Evolutionary conservation across 2,797 vertebrate species (phyloP).

Genomic region (Trachops cirrhosus): DNA sequence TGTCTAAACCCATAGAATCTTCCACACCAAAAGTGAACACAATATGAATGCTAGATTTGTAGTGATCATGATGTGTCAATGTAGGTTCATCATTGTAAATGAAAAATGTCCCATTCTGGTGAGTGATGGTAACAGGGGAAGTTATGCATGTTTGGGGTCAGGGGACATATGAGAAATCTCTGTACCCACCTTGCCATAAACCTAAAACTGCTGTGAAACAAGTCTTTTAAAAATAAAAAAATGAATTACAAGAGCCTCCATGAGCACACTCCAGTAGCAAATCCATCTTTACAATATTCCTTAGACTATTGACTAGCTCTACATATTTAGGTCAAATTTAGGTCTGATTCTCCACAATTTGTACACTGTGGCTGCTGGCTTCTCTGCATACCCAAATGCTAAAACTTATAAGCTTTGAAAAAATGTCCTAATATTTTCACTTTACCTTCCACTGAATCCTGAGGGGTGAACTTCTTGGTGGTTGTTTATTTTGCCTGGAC

Average conservation of each 20-base stretch:
- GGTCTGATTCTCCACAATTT: not conserved
- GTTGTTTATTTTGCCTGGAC: slow-evolving; percentile 25
- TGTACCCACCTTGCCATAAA: not conserved
- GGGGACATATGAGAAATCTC: not conserved
- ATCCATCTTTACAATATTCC: not conserved
- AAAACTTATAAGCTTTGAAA: not conserved
- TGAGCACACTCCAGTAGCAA: not conserved
- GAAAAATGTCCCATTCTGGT: not conserved
- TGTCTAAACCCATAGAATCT: not conserved
- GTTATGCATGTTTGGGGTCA: not conserved
- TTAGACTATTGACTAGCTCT: not conserved
- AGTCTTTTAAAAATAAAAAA: not conserved
- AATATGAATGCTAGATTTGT: not conserved
- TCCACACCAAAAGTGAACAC: not conserved
- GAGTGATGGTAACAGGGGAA: not conserved
- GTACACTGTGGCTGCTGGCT: not conserved
- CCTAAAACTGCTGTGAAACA: not conserved
- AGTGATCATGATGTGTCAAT: not conserved
- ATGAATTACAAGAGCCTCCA: not conserved
- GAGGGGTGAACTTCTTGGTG: not conserved
- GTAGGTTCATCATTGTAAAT: not conserved
- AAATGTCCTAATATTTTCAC: not conserved
- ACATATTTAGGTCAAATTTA: not conserved
- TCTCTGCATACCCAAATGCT: not conserved
- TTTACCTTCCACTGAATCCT: not conserved